Conservation (phyloP, 2,888 invertebrate species). For the Meghimatium bilineatum region DNA sequence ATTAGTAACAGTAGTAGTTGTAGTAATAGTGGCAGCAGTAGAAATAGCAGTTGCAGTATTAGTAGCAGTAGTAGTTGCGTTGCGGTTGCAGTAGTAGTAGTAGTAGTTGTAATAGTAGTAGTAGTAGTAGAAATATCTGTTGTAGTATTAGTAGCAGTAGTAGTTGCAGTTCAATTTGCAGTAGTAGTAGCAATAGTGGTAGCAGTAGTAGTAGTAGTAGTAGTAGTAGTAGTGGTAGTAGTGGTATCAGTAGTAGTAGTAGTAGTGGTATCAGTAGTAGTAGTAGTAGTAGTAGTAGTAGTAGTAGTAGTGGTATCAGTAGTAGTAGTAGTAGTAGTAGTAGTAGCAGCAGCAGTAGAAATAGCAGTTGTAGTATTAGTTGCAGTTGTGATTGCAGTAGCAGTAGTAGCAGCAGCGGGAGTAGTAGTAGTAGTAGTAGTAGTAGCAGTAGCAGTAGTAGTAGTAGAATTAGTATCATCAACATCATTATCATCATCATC, state of each 20-base stretch:
- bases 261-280: too few species aligned
- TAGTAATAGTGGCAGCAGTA: not conserved
- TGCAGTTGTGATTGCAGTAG: not conserved
- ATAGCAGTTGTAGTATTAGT: too few species aligned
- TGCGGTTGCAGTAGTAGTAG: accelerated
- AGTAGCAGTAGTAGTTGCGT: not conserved
- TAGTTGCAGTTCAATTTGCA: not conserved
- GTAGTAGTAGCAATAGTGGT: not conserved
- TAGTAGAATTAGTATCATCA: too few species aligned
- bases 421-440: not conserved
- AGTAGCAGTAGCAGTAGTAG: not conserved
- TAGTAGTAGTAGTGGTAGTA: not conserved
- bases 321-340: too few species aligned
- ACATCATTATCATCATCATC: too few species aligned
- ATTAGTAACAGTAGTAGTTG: too few species aligned
- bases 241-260: too few species aligned
- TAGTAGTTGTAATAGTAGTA: not conserved
- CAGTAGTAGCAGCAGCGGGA: not conserved
- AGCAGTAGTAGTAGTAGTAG: not conserved
- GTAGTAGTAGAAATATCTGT: not conserved
- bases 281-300: not conserved
- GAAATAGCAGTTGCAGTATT: too few species aligned
- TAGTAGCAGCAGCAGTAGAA: too few species aligned
- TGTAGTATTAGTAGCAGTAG: too few species aligned
- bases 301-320: not conserved